Conservation (phyloP, 2,113 vertebrate species). For the Oncorhynchus tshawytscha region DNA sequence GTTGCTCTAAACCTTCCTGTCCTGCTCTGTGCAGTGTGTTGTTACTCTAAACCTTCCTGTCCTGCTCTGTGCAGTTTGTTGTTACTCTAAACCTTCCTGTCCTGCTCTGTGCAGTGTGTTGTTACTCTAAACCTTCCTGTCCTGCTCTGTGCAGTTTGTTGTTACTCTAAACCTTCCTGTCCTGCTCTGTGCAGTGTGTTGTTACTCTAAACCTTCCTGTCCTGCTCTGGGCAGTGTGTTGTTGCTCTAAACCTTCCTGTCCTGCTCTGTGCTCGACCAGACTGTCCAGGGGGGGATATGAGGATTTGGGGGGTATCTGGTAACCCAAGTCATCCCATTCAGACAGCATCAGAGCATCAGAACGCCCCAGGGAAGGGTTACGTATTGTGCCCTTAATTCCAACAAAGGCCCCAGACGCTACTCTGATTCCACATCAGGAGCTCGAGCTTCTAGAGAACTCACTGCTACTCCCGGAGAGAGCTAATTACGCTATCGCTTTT, state of each 20-base stretch:
- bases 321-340: slow-evolving; percentile 73
- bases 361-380: slow-evolving; percentile 47
- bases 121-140: no score
- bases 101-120: no score
- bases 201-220: no score
- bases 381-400: slow-evolving; percentile 74
- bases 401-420: slow-evolving; percentile 65
- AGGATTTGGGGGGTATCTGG: slow-evolving; percentile 45
- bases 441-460: neutral
- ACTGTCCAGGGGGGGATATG: slow-evolving; percentile 40
- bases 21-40: no score
- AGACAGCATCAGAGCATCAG: slow-evolving; percentile 41
- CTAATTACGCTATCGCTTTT: slow-evolving; percentile 91
- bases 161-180: no score
- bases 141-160: no score
- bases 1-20: no score
- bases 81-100: no score
- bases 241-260: slow-evolving; percentile 66
- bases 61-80: no score
- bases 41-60: no score
- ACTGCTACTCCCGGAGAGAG: slow-evolving; percentile 67
- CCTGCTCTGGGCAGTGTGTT: slow-evolving; percentile 30
- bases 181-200: no score
- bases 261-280: slow-evolving; percentile 41
- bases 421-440: slow-evolving; percentile 75